Percentiles rank a stretch among this genome's conserved stretches.
phyloP scores from a whole-genome alignment of 1,140 invertebrate genomes.

The Stegodyphus mimosarum region DNA sequence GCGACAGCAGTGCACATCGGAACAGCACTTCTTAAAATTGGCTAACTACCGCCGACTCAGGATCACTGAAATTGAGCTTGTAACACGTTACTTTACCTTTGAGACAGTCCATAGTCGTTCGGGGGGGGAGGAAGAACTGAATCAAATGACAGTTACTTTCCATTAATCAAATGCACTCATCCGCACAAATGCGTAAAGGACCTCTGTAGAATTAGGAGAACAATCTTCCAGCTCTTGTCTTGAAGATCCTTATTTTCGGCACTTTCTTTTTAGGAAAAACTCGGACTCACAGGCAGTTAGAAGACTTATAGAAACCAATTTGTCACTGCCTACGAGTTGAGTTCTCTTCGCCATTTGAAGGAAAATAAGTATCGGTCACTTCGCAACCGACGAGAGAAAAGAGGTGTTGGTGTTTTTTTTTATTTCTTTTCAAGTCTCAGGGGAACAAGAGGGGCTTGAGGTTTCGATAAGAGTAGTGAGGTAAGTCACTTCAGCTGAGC shows the following conservation, averaged over 20 bases:
- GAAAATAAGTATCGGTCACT: constrained; percentile 58
- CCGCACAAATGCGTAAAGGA: constrained; percentile 39
- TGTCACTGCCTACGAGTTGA: constrained; percentile 37
- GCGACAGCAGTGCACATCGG: too few relatives aligned
- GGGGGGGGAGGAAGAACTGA: not conserved
- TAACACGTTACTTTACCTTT: too few relatives aligned
- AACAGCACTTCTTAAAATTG: too few relatives aligned
- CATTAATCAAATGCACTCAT: constrained; percentile 55
- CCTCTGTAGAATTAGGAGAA: constrained; percentile 27
- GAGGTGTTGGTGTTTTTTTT: not conserved
- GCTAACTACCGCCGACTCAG: too few relatives aligned
- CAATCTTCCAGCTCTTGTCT: constrained; percentile 3
- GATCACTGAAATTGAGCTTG: too few relatives aligned
- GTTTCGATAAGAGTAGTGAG: too few relatives aligned
- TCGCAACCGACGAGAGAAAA: constrained; percentile 20
- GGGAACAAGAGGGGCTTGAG: not conserved
- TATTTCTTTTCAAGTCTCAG: not conserved
- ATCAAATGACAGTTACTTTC: constrained; percentile 40
- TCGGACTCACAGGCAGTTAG: constrained; percentile 18
- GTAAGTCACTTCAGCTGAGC: too few relatives aligned
- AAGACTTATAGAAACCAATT: constrained; percentile 55
- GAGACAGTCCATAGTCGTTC: too few relatives aligned
- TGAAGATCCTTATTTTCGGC: not conserved
- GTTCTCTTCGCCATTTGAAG: constrained; percentile 30
- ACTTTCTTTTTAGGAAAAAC: not conserved